Percentiles rank a stretch among this genome's conserved stretches.
Conservation (phyloP, 2,113 vertebrate genomes). For the Spizaetus ornatus region DNA sequence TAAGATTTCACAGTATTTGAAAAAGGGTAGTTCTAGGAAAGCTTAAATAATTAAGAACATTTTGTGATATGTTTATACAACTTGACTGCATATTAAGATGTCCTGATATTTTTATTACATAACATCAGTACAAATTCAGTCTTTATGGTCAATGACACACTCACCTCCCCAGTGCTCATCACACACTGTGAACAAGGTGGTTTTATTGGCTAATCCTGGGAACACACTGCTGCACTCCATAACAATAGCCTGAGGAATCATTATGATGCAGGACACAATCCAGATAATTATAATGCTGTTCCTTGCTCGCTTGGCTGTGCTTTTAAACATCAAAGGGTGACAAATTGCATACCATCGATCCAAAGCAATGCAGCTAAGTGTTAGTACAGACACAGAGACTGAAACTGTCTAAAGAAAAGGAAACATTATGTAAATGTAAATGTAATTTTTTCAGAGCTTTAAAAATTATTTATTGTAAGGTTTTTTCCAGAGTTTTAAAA, state of each 20-base stretch:
- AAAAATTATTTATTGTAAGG: not conserved
- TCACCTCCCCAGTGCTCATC: slow-evolving; percentile 95
- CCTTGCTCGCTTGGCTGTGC: slow-evolving; percentile 90
- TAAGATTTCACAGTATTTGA: not conserved
- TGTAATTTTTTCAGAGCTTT: not conserved
- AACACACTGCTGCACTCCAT: slow-evolving; percentile 92
- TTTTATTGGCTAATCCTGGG: slow-evolving; percentile 93
- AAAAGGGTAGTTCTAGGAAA: not conserved
- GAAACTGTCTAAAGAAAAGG: slow-evolving; percentile 85
- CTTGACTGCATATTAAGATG: not conserved
- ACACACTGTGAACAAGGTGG: slow-evolving; percentile 92
- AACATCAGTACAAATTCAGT: not conserved
- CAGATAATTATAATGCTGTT: slow-evolving; percentile 93
- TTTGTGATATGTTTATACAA: not conserved
- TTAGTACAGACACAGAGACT: slow-evolving; percentile 94
- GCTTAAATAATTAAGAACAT: not conserved
- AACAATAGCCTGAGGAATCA: slow-evolving; percentile 95
- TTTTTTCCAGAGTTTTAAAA: not conserved
- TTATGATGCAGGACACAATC: slow-evolving; percentile 91
- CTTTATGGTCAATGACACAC: slow-evolving; percentile 13
- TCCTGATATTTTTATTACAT: not conserved
- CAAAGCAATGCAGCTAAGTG: slow-evolving; percentile 93
- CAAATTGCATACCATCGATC: slow-evolving; percentile 99
- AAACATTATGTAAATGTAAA: not conserved
- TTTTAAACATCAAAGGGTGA: slow-evolving; percentile 97